Base-by-base conservation (phyloP, 2,888 invertebrate species). In the Bugula neritina region DNA sequence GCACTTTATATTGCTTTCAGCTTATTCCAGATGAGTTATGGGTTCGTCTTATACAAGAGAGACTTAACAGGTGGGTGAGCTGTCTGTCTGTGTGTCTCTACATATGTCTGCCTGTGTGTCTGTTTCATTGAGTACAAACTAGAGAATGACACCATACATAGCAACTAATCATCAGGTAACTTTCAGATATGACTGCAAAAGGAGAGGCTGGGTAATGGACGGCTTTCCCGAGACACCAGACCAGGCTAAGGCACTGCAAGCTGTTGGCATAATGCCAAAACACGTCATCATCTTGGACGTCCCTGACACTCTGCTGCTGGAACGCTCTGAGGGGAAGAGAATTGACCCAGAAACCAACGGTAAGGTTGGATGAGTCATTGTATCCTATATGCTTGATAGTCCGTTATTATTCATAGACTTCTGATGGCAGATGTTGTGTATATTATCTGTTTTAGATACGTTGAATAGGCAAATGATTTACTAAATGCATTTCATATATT, bases 171-270 rank as follows among this genome's bases (percentile, higher is more conserved):
- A n/a, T n/a, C n/a, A n/a, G n/a, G n/a, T n/a, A n/a, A n/a, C n/a
- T 17, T 43, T 43, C n/a, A 73, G 80, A 71, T 80, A 79, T 76
- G 84, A 84, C 75, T 82, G 82, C 75, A 78, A 80, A 17, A 81
- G 81, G 75, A 82, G 81, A 71, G 84, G 84, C 5, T 84, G 82
- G 82, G 80, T 84, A 1, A 73, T 84, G 77, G 83, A 83, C 72
- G 81, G 81, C 10, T 82, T 83, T 72, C 83, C 84, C 0, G 77
- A 80, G 73, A 82, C 81, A 1, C 75, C 82, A 71, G 81, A 83
- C 70, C 83, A 84, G 72, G 80, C 82, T 1, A 74, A 80, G n/a
- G 81, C 80, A 1, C 73, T 84, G 55, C 82, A 83, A 74, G 77
- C 79, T 13, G 74, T 74, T 27, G 84, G 84, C 35, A 78, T 84